A percentile compares a stretch with the other conserved stretches of the same genome.
Evolutionary conservation across 1,140 invertebrate genomes (phyloP).

Genomic region (Mya arenaria): DNA sequence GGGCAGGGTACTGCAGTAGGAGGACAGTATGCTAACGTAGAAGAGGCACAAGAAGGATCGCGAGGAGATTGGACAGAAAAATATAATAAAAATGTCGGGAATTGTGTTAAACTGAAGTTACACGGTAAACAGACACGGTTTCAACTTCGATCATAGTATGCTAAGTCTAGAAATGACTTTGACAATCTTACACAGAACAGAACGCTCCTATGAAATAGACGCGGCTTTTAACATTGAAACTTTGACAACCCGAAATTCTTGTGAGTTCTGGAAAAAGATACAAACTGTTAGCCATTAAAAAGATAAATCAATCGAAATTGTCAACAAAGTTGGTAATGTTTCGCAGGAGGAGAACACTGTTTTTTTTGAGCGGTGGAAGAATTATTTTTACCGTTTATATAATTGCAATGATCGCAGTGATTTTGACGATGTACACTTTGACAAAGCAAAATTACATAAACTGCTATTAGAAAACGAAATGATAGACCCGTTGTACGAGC

Average conservation of each 20-base stretch:
- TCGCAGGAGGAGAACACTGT: background rate
- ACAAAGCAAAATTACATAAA: conserved; percentile 32
- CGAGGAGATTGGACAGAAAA: too few species aligned
- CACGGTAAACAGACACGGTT: background rate
- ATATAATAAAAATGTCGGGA: too few species aligned
- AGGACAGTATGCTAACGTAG: too few species aligned
- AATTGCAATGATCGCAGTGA: background rate
- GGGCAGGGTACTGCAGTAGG: too few species aligned
- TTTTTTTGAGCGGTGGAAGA: conserved; percentile 14
- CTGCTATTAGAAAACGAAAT: conserved; percentile 29
- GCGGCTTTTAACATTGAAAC: conserved; percentile 25
- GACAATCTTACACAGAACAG: conserved; percentile 3
- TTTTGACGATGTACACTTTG: conserved; percentile 30
- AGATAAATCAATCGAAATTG: background rate
- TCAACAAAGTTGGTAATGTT: background rate
- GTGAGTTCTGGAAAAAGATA: conserved; percentile 52
- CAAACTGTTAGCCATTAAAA: conserved; percentile 30
- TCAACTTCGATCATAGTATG: conserved; percentile 34
- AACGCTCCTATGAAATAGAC: conserved; percentile 49
- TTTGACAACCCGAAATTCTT: conserved; percentile 28
- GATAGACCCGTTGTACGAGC: conserved; percentile 33
- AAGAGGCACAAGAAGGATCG: too few species aligned
- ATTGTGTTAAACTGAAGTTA: background rate
- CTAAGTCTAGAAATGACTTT: conserved; percentile 9
- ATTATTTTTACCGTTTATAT: conserved; percentile 42